These are phyloP conservation scores for Drosophila arizonae DNA, from an alignment of 1,140 invertebrate genomes.

Conservation along the genomic window DNA sequence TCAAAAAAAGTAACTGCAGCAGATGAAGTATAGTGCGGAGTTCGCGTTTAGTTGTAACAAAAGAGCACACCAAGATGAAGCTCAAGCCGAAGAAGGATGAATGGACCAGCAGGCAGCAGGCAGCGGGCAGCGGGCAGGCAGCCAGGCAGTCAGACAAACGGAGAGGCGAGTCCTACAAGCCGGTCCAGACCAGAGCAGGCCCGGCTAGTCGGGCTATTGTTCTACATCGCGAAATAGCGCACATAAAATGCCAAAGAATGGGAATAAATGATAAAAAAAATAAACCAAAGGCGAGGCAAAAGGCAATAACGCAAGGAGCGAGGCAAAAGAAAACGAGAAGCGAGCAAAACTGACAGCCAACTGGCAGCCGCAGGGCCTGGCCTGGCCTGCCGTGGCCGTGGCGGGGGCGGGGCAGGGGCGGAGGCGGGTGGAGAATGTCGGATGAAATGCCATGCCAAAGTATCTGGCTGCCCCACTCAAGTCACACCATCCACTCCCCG, in stretches of 20 bases:
- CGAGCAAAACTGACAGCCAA: conserved; percentile 68
- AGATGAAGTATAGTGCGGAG: conserved; percentile 36
- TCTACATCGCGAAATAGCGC: conserved; percentile 77
- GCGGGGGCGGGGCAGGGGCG: no score
- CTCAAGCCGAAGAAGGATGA: conserved; percentile 12
- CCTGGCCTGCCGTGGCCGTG: neutral
- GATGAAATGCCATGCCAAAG: conserved; percentile 61
- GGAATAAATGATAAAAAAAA: conserved; percentile 43
- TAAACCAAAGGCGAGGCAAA: neutral
- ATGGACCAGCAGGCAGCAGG: conserved; percentile 20
- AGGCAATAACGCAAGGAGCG: neutral
- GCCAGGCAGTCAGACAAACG: neutral
- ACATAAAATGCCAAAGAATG: conserved; percentile 69
- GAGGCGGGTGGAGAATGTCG: conserved; percentile 39
- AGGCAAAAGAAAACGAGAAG: conserved; percentile 29
- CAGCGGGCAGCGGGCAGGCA: neutral
- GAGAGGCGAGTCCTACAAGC: no score
- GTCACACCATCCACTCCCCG: neutral
- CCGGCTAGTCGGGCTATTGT: conserved; percentile 58
- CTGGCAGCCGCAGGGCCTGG: conserved; percentile 53
- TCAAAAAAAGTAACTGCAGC: conserved; percentile 30
- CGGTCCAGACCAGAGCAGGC: neutral
- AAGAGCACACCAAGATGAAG: conserved; percentile 40
- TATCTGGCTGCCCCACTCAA: conserved; percentile 21
- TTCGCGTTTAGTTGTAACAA: conserved; percentile 55